Conservation (phyloP, 2,113 vertebrate genomes). For the Paramormyrops kingsleyae region DNA sequence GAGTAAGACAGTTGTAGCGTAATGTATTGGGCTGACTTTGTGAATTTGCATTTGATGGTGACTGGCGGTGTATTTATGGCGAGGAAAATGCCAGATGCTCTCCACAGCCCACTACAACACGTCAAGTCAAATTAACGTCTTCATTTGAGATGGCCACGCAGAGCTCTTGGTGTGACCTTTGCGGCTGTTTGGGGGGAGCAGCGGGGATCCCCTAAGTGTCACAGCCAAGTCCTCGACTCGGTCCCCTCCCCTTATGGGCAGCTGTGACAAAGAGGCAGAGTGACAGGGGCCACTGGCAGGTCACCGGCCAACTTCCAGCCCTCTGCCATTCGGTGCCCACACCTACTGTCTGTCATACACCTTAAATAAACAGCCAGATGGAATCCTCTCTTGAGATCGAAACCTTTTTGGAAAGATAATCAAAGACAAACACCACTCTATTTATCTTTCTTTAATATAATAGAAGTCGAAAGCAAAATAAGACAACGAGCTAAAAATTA, state of each 20-base stretch:
- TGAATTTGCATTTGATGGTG: not conserved
- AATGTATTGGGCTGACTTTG: not conserved
- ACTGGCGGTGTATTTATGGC: not conserved
- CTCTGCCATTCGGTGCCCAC: conserved; percentile 5
- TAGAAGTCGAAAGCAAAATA: conserved; percentile 20
- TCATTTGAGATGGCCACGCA: conserved; percentile 14
- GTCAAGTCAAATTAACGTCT: conserved; percentile 22
- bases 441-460: conserved; percentile 31
- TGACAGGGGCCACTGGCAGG: conserved; percentile 31
- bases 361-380: conserved; percentile 30
- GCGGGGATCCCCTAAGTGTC: conserved; percentile 15
- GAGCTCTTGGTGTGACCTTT: conserved; percentile 32
- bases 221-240: conserved; percentile 8
- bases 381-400: conserved; percentile 21
- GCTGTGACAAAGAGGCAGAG: conserved; percentile 22
- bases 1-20: not conserved
- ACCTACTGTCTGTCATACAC: conserved; percentile 8
- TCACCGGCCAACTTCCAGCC: conserved; percentile 30
- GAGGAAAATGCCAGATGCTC: conserved; percentile 4
- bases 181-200: conserved; percentile 19
- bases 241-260: conserved; percentile 3
- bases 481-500: not conserved
- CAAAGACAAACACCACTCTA: conserved; percentile 20
- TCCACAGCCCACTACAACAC: not conserved
- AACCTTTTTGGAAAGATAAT: conserved; percentile 24